Base-by-base conservation (phyloP, 2,113 vertebrate species). In the Podiceps cristatus region DNA sequence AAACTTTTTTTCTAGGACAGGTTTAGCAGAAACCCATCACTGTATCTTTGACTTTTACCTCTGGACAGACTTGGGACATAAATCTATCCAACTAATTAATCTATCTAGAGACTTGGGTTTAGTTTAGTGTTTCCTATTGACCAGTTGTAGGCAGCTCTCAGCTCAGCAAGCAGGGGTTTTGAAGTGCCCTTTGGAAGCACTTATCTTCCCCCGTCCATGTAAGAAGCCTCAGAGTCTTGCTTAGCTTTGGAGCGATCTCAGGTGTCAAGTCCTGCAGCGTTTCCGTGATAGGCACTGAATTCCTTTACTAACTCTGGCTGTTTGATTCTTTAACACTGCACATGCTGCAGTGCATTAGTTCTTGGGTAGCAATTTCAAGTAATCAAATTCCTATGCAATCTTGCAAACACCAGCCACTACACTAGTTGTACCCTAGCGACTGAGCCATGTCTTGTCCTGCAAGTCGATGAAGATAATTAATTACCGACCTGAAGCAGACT, bases 191-290 rank as follows among this genome's bases (percentile, higher is more conserved):
- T 69, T 79, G 81, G 64, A 89, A 92, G 59, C 50, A 59, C 15
- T 80, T 75, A 17, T 47, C 75, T 80, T 33, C 11, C n/a, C 17
- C 20, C 0, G 0, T n/a, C n/a, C 0, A 0, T n/a, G 29, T 52
- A 37, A 29, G 47, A 44, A 67, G 14, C 33, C 59, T 18, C 22
- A 7, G n/a, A 77, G 60, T 44, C 40, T 55, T 74, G 35, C 72
- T 59, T 37, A 31, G 50, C 3, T 71, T 60, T 73, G 42, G 33
- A 73, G 49, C 0, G 0, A 73, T 67, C 64, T 44, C 53, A 11
- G 27, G 29, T 52, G 44, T 62, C n/a, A 27, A 13, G 53, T 73
- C 69, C 85, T 73, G 33, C 64, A 77, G 35, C 0, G 0, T 28
- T 55, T 72, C 3, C 0, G 37, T 62, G 50, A 53, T 11, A 69